Evolutionary conservation across 2,797 vertebrate species (phyloP).

Genomic region (Dryobates pubescens): DNA sequence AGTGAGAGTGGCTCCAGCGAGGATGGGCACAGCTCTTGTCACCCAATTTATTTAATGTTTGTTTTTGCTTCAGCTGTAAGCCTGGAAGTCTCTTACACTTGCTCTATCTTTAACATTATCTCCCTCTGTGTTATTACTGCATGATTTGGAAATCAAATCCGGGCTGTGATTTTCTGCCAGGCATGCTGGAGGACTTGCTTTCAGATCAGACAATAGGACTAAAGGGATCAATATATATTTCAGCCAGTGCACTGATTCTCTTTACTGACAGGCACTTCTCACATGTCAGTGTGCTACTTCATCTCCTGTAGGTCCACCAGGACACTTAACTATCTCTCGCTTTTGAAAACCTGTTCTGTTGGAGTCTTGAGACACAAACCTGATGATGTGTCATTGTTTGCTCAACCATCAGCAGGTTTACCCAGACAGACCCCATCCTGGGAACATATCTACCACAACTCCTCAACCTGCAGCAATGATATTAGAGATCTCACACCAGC

Average conservation of each 20-base stretch:
- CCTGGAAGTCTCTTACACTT: neutral
- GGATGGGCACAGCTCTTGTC: neutral
- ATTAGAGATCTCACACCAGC: neutral
- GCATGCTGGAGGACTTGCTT: neutral
- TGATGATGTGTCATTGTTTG: neutral
- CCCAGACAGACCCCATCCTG: neutral
- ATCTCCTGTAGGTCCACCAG: neutral
- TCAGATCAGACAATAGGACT: neutral
- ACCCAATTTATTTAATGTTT: constrained; percentile 50
- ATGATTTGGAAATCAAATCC: neutral
- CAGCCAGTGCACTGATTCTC: neutral
- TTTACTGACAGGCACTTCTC: neutral
- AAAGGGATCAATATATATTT: neutral
- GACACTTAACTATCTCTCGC: neutral
- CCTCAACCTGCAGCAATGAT: neutral
- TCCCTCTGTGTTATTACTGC: neutral
- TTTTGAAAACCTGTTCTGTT: neutral
- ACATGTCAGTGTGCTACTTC: neutral
- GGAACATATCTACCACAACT: neutral
- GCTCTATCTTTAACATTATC: neutral
- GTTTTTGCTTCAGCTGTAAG: constrained; percentile 23
- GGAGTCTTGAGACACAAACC: neutral
- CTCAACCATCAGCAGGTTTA: neutral
- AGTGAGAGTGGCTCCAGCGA: neutral
- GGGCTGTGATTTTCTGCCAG: neutral